Evolutionary conservation across 2,113 vertebrate genomes (phyloP).

Genomic region (Catagonus wagneri): DNA sequence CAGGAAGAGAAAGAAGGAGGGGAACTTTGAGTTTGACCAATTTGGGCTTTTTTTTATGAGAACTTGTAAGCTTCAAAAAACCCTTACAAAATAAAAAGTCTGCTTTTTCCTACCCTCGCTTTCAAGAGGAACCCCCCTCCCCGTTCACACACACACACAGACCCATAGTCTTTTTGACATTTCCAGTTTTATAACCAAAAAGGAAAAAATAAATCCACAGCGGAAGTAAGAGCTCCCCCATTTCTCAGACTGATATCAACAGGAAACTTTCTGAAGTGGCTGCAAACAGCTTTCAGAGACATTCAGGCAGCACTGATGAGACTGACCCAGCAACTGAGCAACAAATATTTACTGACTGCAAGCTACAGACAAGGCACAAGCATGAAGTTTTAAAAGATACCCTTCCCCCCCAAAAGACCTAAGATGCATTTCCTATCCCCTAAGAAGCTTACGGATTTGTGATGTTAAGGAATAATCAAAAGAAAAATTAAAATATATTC

Average conservation of each 20-base stretch:
- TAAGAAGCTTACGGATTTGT: background rate
- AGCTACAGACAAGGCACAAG: background rate
- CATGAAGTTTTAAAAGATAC: slow-evolving; percentile 5
- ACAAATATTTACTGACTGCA: slow-evolving; percentile 10
- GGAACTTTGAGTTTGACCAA: slow-evolving; percentile 74
- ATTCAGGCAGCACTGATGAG: background rate
- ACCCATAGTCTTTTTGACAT: slow-evolving; percentile 20
- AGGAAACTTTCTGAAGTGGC: slow-evolving; percentile 33
- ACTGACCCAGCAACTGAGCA: background rate
- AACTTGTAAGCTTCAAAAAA: slow-evolving; percentile 70
- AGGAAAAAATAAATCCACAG: slow-evolving; percentile 51
- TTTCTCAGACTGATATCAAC: slow-evolving; percentile 13
- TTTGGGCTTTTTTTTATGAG: slow-evolving; percentile 65
- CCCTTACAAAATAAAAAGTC: slow-evolving; percentile 70
- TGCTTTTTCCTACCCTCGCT: slow-evolving; percentile 57
- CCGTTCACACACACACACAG: background rate
- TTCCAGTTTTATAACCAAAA: slow-evolving; percentile 54
- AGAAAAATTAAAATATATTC: slow-evolving; percentile 37
- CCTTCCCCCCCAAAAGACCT: background rate
- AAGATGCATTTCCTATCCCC: background rate
- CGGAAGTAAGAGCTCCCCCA: slow-evolving; percentile 55
- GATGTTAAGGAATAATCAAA: background rate
- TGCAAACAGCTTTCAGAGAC: slow-evolving; percentile 30
- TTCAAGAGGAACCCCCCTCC: slow-evolving; percentile 34
- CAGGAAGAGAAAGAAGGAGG: slow-evolving; percentile 70